Base-by-base conservation (phyloP, 2,113 vertebrate genomes). In the Australoheros scitulus region DNA sequence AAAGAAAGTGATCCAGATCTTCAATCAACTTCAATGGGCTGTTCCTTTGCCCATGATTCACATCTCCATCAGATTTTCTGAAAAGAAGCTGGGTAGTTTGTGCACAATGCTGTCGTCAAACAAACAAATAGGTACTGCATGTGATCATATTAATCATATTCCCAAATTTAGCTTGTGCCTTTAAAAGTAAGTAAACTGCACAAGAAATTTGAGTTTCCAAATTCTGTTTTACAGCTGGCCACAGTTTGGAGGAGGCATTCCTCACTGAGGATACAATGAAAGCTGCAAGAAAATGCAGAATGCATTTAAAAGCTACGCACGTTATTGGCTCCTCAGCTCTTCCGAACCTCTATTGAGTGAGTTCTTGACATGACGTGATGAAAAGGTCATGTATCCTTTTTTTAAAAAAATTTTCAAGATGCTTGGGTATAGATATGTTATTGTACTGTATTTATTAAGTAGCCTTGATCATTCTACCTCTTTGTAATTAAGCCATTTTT, bases 331-430 rank as follows among this genome's bases (percentile, higher is more conserved):
- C 11, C 41, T 43, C 41, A 13, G 41, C 4, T 43, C 41, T 5
- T 43, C 13, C 13, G 43, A 70, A 70, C 17, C 7, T 29, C 50
- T 29, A 47, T 8, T 18, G 15, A 68, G 41, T 50, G 18, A 1
- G 41, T 29, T 68, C 64, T 47, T 68, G 41, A 68, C 22, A 29
- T 18, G 5, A 68, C 47, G 14, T 70, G 41, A 47, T 47, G 41
- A 68, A 65, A 43, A 32, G 17, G 55, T 22, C 55, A 76, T 47
- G 18, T 3, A 26, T 77, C 24, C 32, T 82, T 59, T 82, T 59
- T 11, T 84, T 76, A 7, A 7, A 34, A 61, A 64, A 15, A 61
- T 10, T 74, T 82, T 78, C 47, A 81, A 72, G 74, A 75, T 43
- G 29, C 17, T 63, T 64, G 17, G n/a, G 75, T 50, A 68, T 47